phyloP scores from a whole-genome alignment of 35 echinoderm and acorn worm species.

The Eucidaris tribuloides region DNA sequence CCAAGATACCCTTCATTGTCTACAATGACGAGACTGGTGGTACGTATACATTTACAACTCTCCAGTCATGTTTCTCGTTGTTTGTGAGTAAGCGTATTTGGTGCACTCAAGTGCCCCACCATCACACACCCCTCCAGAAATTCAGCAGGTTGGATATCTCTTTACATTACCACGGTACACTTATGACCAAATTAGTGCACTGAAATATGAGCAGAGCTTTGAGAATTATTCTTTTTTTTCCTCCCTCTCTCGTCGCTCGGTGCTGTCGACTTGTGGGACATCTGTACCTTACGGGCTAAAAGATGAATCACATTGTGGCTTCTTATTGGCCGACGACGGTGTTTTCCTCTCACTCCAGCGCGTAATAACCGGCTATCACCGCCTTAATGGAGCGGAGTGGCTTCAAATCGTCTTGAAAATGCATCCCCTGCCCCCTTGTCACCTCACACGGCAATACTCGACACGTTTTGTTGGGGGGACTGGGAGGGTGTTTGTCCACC shows the following conservation, averaged over 20 bases:
- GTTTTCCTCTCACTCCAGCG: no score
- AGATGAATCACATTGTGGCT: slow-evolving; percentile 17
- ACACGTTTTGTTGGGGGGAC: background rate
- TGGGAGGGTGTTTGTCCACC: background rate
- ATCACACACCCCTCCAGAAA: slow-evolving; percentile 18
- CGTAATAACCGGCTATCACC: background rate
- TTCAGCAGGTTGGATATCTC: slow-evolving; percentile 1
- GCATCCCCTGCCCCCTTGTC: background rate
- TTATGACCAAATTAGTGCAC: background rate
- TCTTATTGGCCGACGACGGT: no score
- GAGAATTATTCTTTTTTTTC: slow-evolving; percentile 6
- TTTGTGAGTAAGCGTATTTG: background rate
- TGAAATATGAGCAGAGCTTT: slow-evolving; percentile 11
- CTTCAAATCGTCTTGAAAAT: slow-evolving; percentile 11
- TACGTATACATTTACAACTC: slow-evolving; percentile 14
- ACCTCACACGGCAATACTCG: background rate
- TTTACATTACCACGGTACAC: background rate
- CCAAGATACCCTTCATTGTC: no score
- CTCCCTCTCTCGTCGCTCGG: background rate
- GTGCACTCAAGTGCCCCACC: background rate
- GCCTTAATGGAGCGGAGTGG: slow-evolving; percentile 6
- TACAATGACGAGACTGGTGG: slow-evolving; percentile 16
- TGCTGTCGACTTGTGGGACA: slow-evolving; percentile 9
- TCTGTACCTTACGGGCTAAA: slow-evolving; percentile 7
- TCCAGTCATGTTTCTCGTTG: no score